Evolutionary conservation across 1,140 invertebrate species (phyloP), one percentile per base, ranked within the genome.

Genomic region (Nasonia giraulti): DNA sequence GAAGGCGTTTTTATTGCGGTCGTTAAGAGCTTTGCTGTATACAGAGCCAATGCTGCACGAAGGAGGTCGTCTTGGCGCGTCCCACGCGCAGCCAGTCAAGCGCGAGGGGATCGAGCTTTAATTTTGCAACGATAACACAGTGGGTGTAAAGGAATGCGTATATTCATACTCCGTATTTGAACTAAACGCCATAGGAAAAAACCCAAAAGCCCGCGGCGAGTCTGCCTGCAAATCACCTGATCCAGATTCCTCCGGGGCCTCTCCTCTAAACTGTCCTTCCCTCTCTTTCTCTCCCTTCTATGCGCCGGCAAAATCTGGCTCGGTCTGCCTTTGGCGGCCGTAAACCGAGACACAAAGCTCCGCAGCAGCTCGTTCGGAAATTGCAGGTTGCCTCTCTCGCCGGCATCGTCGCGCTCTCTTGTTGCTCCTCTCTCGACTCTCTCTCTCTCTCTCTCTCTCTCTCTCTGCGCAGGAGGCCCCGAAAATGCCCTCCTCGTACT

Each of bases 321-420:
- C 33, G 23, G 68, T 23, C 23, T 33, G 2, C 27, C 69, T 71
- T 71, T 71, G 69, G 69, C 27, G 69, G 69, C 33, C 31, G 37
- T 40, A 75, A 75, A 75, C 73, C 73, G 73, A 75, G 73, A 75
- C 73, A 75, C 73, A 75, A 75, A 40, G 73, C 73, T 20, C 33
- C 4, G 81, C 17, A 20, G 71, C 31, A 40, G 68, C 27, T 80
- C 78, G 68, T 20, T 80, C 78, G 78, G 47, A 85, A 85, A 85
- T 85, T 85, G 83, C 78, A 85, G 77, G 83, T 85, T 80, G 79
- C 71, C 50, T 66, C 44, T 27, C 68, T 17, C 55, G 55, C 14
- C 14, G 20, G 17, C 17, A 14, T 71, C 47, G 14, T 7, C 80
- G 11, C 44, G n/a, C 40, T 80, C 12, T 80, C 78, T 80, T 81